phyloP scores from a whole-genome alignment of 2,888 invertebrate genomes.

The Leptinotarsa juncta region DNA sequence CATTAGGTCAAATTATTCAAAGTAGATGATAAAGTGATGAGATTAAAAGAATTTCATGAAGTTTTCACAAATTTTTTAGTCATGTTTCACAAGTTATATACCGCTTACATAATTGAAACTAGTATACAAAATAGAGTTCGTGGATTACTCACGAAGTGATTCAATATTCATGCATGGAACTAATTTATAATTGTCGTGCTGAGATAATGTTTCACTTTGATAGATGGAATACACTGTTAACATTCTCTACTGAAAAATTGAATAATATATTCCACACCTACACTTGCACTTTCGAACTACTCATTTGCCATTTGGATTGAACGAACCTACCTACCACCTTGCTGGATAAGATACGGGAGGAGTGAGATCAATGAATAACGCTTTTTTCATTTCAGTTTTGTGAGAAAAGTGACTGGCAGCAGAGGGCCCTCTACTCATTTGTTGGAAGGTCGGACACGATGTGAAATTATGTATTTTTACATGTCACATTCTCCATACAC shows the following conservation, averaged over 20 bases:
- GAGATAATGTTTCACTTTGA: background rate
- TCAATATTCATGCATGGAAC: background rate
- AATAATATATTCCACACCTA: conserved; percentile 7
- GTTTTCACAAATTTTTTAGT: no score
- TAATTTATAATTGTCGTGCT: conserved; percentile 1
- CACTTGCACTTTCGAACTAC: conserved; percentile 14
- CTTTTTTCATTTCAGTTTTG: no score
- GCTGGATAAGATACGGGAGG: background rate
- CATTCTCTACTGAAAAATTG: background rate
- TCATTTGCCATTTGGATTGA: conserved; percentile 21
- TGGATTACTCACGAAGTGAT: background rate
- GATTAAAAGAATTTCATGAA: no score
- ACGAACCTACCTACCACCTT: background rate
- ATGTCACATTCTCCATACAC: no score
- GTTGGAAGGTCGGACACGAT: no score
- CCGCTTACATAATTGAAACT: background rate
- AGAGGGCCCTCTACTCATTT: no score
- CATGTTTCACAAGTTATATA: no score
- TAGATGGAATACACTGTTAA: background rate
- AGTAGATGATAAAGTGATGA: no score
- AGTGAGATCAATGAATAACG: background rate
- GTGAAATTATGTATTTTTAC: no score
- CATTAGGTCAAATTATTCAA: no score
- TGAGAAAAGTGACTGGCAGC: no score
- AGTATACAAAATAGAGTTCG: background rate